A percentile compares a stretch with the other conserved stretches of the same genome.
Evolutionary conservation across 92 coral and sea anemone species (phyloP).

Genomic region (Phymanthus crucifer): DNA sequence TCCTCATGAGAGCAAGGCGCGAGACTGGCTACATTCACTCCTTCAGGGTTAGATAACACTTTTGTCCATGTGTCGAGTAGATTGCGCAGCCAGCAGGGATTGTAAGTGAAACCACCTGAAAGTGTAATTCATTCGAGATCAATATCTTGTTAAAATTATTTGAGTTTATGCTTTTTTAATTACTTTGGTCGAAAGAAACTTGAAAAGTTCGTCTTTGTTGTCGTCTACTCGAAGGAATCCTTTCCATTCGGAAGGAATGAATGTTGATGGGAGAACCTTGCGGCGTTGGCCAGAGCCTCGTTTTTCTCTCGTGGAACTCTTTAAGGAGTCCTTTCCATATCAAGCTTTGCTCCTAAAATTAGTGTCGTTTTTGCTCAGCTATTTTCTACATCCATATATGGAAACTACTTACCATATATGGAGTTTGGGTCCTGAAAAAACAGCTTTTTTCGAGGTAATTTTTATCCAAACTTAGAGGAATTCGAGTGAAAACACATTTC

Average conservation of each 20-base stretch:
- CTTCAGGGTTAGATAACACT: slow-evolving; percentile 19
- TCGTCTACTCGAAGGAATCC: slow-evolving; percentile 67
- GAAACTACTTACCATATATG: too few species aligned
- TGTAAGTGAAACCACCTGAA: slow-evolving; percentile 32
- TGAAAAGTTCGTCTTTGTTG: slow-evolving; percentile 48
- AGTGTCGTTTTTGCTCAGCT: too few species aligned
- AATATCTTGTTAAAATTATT: neutral
- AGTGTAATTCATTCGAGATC: neutral
- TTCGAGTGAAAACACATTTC: too few species aligned
- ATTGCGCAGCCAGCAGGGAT: slow-evolving; percentile 44
- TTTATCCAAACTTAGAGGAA: too few species aligned
- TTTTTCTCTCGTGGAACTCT: slow-evolving; percentile 68
- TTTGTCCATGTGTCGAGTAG: slow-evolving; percentile 46
- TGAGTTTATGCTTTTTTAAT: neutral
- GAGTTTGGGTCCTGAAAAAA: too few species aligned
- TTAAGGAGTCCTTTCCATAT: slow-evolving; percentile 60
- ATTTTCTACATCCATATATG: too few species aligned
- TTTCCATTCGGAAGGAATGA: slow-evolving; percentile 65
- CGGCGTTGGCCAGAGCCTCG: slow-evolving; percentile 72
- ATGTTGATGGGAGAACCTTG: slow-evolving; percentile 59
- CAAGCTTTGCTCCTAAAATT: too few species aligned
- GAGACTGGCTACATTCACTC: slow-evolving; percentile 24
- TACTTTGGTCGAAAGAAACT: slow-evolving; percentile 39
- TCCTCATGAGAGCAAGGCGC: slow-evolving; percentile 50
- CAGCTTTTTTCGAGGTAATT: too few species aligned